These are phyloP conservation scores for Agelas oroides DNA, from an alignment of 37 sponge, comb jelly and placozoan genomes.

Conservation along the genomic window DNA sequence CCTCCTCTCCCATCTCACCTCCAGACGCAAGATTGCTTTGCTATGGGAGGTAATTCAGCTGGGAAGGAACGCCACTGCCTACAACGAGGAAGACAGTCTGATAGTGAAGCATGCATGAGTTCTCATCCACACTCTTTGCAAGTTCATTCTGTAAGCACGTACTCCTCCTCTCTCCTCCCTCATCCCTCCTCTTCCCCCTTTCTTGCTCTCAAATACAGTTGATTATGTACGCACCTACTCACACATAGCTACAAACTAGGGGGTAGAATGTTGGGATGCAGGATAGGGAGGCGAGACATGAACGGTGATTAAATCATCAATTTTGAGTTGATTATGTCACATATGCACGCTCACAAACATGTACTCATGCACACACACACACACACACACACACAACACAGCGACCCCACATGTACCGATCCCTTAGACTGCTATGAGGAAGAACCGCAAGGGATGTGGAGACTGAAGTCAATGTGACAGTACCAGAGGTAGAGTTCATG, in stretches of 20 bases:
- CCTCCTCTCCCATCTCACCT: neutral
- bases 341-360: constrained; percentile 18
- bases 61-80: constrained; percentile 62
- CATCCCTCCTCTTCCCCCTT: too few relatives aligned
- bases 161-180: neutral
- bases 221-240: neutral
- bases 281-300: too few relatives aligned
- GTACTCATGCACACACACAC: constrained; percentile 7
- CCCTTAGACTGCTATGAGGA: constrained; percentile 41
- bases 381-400: constrained; percentile 41
- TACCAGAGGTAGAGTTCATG: constrained; percentile 1
- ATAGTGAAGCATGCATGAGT: constrained; percentile 67
- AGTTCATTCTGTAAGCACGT: constrained; percentile 64
- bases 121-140: constrained; percentile 56
- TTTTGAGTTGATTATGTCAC: too few relatives aligned
- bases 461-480: neutral
- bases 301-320: too few relatives aligned
- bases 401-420: constrained; percentile 16
- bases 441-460: constrained; percentile 19
- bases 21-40: constrained; percentile 69
- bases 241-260: constrained; percentile 17
- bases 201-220: too few relatives aligned
- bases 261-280: too few relatives aligned
- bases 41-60: constrained; percentile 77
- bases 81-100: constrained; percentile 78